Percentiles rank a stretch among this genome's conserved stretches.
Conservation (phyloP, 2,113 vertebrate species). For the Anhinga rufa region DNA sequence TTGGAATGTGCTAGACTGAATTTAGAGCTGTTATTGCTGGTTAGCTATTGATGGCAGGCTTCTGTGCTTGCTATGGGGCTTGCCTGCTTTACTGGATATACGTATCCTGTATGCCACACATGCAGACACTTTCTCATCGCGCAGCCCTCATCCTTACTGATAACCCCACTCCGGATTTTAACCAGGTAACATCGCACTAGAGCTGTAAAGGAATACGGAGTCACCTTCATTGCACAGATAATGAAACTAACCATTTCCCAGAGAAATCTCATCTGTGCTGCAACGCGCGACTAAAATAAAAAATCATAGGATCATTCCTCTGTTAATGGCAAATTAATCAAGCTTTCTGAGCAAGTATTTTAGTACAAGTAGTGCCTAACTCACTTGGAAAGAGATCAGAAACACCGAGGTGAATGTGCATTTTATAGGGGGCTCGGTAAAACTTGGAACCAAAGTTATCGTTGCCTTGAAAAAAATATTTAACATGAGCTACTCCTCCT, state of each 20-base stretch:
- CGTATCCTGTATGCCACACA: too few relatives aligned
- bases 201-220: background rate
- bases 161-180: background rate
- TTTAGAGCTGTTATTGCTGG: too few relatives aligned
- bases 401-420: background rate
- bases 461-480: background rate
- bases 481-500: background rate
- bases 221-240: background rate
- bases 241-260: background rate
- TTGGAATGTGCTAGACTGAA: too few relatives aligned
- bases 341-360: background rate
- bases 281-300: background rate
- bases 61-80: too few relatives aligned
- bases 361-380: background rate
- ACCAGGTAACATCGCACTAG: fast-evolving
- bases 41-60: too few relatives aligned
- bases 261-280: background rate
- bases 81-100: too few relatives aligned
- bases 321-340: background rate
- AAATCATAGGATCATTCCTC: background rate
- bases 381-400: background rate
- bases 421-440: background rate
- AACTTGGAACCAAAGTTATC: background rate
- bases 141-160: background rate
- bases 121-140: background rate